Percentiles rank a stretch among this genome's conserved stretches.
Conservation (phyloP, 2,888 invertebrate species). For the Cryptus armator region DNA sequence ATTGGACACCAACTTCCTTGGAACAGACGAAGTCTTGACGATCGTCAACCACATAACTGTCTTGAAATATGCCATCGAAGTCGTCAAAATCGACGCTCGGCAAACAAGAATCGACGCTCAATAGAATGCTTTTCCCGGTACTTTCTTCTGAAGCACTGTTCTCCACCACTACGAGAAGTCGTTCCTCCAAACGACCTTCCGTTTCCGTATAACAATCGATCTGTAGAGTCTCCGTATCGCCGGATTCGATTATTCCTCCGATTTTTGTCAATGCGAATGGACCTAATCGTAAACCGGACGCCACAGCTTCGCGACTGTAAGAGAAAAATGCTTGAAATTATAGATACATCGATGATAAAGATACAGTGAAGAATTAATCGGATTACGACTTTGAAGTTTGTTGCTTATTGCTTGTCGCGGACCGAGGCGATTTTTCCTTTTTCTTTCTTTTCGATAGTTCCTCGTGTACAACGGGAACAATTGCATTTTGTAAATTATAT, state of each 20-base stretch:
- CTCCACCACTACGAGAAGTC: conserved; percentile 81
- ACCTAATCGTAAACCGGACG: conserved; percentile 76
- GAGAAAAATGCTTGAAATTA: background rate
- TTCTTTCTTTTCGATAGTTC: conserved; percentile 64
- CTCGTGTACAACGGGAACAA: background rate
- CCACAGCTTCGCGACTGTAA: conserved; percentile 7
- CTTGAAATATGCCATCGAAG: conserved; percentile 87
- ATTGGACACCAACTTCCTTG: conserved; percentile 81
- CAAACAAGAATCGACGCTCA: conserved; percentile 87
- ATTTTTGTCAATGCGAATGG: conserved; percentile 82
- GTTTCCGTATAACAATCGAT: conserved; percentile 82
- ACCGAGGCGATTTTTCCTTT: conserved; percentile 53
- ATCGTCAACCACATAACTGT: conserved; percentile 87
- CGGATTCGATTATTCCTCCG: conserved; percentile 81
- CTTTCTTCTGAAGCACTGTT: conserved; percentile 85
- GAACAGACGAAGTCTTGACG: conserved; percentile 86
- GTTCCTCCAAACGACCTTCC: conserved; percentile 81
- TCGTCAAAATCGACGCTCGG: conserved; percentile 87
- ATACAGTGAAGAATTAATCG: conserved; percentile 36
- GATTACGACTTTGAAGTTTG: conserved; percentile 70
- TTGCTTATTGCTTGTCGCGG: conserved; percentile 56
- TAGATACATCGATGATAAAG: background rate
- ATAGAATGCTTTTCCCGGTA: conserved; percentile 85
- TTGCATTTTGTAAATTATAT: conserved; percentile 82
- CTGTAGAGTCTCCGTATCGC: conserved; percentile 79